These are phyloP conservation scores for Sycobia sp. DNA, from an alignment of 1,140 invertebrate genomes.

Conservation along the genomic window DNA sequence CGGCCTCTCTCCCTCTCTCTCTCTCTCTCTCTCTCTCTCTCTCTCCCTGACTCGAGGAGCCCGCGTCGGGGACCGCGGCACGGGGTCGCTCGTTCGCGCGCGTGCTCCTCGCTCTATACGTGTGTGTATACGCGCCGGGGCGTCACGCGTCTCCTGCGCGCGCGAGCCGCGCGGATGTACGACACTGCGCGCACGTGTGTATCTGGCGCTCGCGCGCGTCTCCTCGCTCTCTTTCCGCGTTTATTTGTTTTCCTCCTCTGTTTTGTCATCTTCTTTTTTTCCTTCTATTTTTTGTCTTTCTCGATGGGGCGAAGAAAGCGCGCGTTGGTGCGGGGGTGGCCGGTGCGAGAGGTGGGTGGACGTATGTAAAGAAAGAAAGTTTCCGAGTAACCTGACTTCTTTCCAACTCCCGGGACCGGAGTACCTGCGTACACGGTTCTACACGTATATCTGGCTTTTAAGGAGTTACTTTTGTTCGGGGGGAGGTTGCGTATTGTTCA, in stretches of 20 bases:
- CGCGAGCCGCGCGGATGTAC: not conserved
- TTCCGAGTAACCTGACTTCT: constrained; percentile 16
- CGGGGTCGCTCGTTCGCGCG: no score
- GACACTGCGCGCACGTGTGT: constrained; percentile 11
- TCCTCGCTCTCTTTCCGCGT: no score
- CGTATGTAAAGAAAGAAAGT: not conserved
- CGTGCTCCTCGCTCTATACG: no score
- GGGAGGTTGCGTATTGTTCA: not conserved
- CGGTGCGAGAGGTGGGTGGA: not conserved
- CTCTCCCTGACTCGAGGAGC: not conserved
- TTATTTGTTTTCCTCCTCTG: no score
- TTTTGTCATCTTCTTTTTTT: no score
- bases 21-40: no score
- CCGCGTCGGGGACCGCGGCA: no score
- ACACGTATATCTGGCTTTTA: no score
- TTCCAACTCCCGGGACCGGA: not conserved
- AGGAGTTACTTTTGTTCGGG: not conserved
- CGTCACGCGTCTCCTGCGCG: not conserved
- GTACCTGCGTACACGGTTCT: not conserved
- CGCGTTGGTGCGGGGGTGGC: not conserved
- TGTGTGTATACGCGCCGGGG: no score
- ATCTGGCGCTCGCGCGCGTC: constrained; percentile 6
- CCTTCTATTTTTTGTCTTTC: no score
- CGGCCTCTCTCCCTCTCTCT: constrained; percentile 43
- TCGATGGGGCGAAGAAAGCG: no score